Percentiles rank a stretch among this genome's conserved stretches.
Evolutionary conservation across 2,888 invertebrate genomes (phyloP).

Genomic region (Eremobia ochroleuca): DNA sequence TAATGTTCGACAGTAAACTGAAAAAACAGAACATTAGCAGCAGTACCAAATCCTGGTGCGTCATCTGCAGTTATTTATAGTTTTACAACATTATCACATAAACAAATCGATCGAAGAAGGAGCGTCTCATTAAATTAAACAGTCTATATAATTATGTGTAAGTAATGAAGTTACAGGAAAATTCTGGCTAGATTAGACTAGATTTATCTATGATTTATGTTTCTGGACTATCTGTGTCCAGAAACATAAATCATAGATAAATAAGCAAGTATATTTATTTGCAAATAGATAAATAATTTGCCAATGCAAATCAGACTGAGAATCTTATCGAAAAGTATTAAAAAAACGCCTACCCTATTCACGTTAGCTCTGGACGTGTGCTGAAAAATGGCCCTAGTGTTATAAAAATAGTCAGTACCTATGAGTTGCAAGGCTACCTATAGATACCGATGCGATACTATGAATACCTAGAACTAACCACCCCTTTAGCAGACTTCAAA

Average conservation of each 20-base stretch:
- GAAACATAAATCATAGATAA: not conserved
- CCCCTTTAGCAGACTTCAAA: conserved; percentile 3
- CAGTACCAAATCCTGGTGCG: conserved; percentile 10
- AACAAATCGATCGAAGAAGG: conserved; percentile 36
- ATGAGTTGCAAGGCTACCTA: not conserved
- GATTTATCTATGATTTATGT: too few relatives aligned
- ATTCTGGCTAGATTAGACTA: too few relatives aligned
- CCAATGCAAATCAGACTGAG: not conserved
- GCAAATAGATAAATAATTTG: not conserved
- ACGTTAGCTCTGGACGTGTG: not conserved
- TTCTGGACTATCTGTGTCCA: too few relatives aligned
- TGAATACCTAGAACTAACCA: not conserved
- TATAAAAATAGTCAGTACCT: not conserved
- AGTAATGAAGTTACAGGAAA: not conserved
- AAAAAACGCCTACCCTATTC: not conserved
- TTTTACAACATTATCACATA: conserved; percentile 23
- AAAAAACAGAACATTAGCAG: conserved; percentile 1
- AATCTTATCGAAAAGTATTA: not conserved
- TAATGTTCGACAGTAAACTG: not conserved
- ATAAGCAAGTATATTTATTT: not conserved
- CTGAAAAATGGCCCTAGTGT: not conserved
- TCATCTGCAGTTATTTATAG: conserved; percentile 39
- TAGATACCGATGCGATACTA: not conserved
- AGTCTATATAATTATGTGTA: not conserved
- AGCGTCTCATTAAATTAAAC: not conserved